Percentiles rank a stretch among this genome's conserved stretches.
These are phyloP conservation scores for Metacarcinus magister DNA, from an alignment of 2,888 invertebrate species.

Conservation along the genomic window DNA sequence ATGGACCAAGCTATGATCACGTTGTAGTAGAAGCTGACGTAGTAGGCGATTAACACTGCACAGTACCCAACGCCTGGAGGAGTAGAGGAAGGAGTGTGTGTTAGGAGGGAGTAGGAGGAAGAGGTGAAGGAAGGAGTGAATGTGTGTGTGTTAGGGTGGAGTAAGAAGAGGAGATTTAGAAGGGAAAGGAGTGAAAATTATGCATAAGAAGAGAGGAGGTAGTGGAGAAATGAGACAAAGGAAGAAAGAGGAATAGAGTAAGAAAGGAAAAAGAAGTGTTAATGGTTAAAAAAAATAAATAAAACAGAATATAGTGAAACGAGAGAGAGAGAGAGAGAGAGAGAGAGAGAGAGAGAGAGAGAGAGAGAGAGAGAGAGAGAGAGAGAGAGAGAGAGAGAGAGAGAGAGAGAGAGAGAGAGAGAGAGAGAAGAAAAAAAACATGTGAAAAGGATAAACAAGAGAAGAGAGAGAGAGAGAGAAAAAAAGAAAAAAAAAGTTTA, in stretches of 20 bases:
- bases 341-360: neutral
- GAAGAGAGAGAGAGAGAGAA: neutral
- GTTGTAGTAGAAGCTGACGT: conserved; percentile 92
- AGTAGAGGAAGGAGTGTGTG: neutral
- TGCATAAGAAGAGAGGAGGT: neutral
- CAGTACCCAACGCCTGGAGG: conserved; percentile 90
- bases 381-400: neutral
- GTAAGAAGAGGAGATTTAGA: neutral
- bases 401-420: neutral
- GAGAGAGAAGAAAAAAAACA: neutral
- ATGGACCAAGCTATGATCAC: conserved; percentile 94
- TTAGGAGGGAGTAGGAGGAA: neutral
- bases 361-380: conserved; percentile 53
- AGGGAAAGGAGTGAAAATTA: too few relatives aligned
- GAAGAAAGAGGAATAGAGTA: neutral
- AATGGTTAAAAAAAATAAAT: neutral
- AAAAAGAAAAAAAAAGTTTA: neutral
- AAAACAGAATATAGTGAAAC: neutral
- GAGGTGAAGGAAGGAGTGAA: neutral
- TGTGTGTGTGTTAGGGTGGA: neutral
- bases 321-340: neutral
- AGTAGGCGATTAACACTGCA: conserved; percentile 91
- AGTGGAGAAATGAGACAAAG: neutral
- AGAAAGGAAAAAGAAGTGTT: neutral
- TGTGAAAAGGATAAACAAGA: too few relatives aligned